phyloP scores from a whole-genome alignment of 1,140 invertebrate species.

The Nymphalis io region DNA sequence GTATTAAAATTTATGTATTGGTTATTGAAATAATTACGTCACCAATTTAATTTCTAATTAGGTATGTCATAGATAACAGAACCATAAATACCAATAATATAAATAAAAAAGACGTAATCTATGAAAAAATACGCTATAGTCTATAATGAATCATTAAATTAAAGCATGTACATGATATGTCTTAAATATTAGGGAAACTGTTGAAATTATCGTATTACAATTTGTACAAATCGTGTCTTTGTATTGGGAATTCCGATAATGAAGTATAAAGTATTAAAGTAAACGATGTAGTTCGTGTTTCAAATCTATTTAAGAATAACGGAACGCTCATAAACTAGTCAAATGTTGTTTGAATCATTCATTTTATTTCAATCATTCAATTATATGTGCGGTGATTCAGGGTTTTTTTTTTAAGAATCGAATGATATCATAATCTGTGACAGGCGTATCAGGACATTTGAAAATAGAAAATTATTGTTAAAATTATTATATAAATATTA shows the following conservation, averaged over 20 bases:
- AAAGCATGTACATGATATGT: not conserved
- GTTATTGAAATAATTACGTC: too few relatives aligned
- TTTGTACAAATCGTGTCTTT: constrained; percentile 14
- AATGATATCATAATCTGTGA: too few relatives aligned
- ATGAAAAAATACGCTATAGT: too few relatives aligned
- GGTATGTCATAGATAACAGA: too few relatives aligned
- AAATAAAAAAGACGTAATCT: too few relatives aligned
- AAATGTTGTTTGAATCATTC: constrained; percentile 28
- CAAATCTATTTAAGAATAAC: constrained; percentile 32
- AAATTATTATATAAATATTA: too few relatives aligned
- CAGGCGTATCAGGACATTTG: too few relatives aligned
- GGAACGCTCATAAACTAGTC: constrained; percentile 28
- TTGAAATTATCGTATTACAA: constrained; percentile 7
- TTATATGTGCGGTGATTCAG: not conserved
- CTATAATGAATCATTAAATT: not conserved
- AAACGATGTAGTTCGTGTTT: constrained; percentile 33
- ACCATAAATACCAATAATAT: too few relatives aligned
- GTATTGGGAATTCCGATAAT: constrained; percentile 40
- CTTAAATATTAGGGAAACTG: constrained; percentile 17
- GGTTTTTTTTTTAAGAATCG: not conserved
- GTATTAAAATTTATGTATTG: too few relatives aligned
- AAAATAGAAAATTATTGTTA: too few relatives aligned
- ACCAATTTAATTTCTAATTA: too few relatives aligned
- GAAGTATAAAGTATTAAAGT: constrained; percentile 29
- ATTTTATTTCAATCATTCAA: not conserved